Percentiles rank a stretch among this genome's conserved stretches.
Conservation (phyloP, 2,888 invertebrate genomes). For the Gordius sp. region DNA sequence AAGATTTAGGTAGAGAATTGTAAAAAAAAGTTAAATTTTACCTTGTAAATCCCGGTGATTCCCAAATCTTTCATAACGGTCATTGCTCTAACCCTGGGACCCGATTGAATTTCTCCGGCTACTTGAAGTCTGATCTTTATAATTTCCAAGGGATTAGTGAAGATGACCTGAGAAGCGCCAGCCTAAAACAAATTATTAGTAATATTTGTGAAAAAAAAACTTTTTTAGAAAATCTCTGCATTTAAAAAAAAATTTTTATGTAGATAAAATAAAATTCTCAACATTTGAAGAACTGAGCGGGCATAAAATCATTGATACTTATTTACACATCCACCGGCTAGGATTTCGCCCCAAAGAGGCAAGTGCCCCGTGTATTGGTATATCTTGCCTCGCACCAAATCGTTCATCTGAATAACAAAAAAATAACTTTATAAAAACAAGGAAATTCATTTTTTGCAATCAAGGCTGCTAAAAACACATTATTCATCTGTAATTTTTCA, state of each 20-base stretch:
- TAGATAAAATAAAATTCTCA: no score
- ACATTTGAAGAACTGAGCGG: no score
- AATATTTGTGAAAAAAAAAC: conserved; percentile 14
- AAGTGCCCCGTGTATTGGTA: conserved; percentile 21
- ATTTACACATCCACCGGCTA: conserved; percentile 51
- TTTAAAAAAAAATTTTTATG: conserved; percentile 9
- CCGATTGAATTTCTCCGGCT: conserved; percentile 62
- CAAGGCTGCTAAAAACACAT: no score
- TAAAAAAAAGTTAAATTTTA: no score
- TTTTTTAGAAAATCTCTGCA: neutral
- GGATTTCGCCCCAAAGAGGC: conserved; percentile 44
- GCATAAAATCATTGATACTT: no score
- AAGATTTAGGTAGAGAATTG: no score
- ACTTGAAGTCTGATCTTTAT: conserved; percentile 95
- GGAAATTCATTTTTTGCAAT: no score
- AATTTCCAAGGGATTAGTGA: conserved; percentile 94
- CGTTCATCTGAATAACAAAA: conserved; percentile 41
- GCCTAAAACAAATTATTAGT: conserved; percentile 15
- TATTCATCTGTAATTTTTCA: no score
- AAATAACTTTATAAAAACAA: conserved; percentile 15
- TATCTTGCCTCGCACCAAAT: conserved; percentile 73
- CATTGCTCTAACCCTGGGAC: conserved; percentile 55
- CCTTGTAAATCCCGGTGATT: conserved; percentile 76
- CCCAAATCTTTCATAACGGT: conserved; percentile 75
- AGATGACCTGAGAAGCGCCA: conserved; percentile 48